A percentile compares a stretch with the other conserved stretches of the same genome.
Conservation (phyloP, 2,888 invertebrate species). For the Eristalinus sepulchralis region DNA sequence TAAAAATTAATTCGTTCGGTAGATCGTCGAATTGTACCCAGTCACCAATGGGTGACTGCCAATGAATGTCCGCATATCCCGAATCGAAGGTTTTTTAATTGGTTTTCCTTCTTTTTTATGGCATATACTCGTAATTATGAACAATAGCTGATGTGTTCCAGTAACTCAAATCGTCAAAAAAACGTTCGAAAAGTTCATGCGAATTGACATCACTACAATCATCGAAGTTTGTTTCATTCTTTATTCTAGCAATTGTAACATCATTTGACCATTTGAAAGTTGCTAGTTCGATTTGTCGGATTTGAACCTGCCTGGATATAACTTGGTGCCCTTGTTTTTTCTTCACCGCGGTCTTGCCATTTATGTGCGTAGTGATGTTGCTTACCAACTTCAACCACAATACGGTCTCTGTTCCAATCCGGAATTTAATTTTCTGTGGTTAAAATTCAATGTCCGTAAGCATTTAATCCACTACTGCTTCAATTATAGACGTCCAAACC, state of each 20-base stretch:
- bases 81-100: slow-evolving; percentile 17
- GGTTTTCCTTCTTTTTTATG: slow-evolving; percentile 31
- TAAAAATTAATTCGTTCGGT: slow-evolving; percentile 29
- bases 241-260: slow-evolving; percentile 4
- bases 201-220: slow-evolving; percentile 12
- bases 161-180: slow-evolving; percentile 39
- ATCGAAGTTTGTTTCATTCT: slow-evolving; percentile 17
- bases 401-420: too few species aligned
- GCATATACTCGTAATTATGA: slow-evolving; percentile 32
- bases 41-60: slow-evolving; percentile 34
- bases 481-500: too few species aligned
- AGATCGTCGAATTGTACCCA: slow-evolving; percentile 40
- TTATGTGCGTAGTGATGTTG: too few species aligned
- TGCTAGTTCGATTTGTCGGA: too few species aligned
- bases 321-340: too few species aligned
- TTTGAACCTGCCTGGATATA: too few species aligned
- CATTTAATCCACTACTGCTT: too few species aligned
- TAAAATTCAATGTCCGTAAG: too few species aligned
- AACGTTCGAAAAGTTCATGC: slow-evolving; percentile 24
- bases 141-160: slow-evolving; percentile 19
- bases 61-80: slow-evolving; percentile 17
- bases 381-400: too few species aligned
- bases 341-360: too few species aligned
- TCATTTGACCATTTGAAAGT: slow-evolving; percentile 25
- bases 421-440: too few species aligned